Evolutionary conservation across 2,113 vertebrate genomes (phyloP), one percentile per base, ranked within the genome.

Genomic region (Bothrops jararaca): DNA sequence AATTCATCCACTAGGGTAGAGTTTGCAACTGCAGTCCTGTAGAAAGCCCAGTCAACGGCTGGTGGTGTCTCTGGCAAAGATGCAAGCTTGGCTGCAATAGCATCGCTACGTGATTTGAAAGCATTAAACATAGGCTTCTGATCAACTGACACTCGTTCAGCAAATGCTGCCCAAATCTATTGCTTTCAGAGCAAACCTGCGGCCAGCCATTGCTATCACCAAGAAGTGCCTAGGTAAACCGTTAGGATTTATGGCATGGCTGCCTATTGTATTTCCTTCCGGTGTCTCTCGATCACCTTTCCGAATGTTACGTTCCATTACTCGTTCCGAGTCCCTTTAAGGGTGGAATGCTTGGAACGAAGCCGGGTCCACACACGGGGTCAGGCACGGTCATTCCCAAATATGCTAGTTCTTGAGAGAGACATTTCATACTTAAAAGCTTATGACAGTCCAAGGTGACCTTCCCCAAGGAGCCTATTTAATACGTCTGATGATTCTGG

Each of bases 1-100:
- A 99, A 99, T 93, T 99, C 99, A 86, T 99, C 98, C 92, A 99
- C 99, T 98, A 99, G 97, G 23, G 98, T 98, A 0, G 98, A 89
- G 94, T 98, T 98, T n/a, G 97, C 98, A 93, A 99, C 93, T 0
- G 95, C 48, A 5, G 95, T 93, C 96, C 94, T 99, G 97, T 99
- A 99, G 94, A 96, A 95, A 86, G 94, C 98, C 99, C 99, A 99
- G 96, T 99, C 98, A 0, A 99, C 99, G 52, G 96, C 0, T 0
- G 97, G 97, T 22, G 99, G 98, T 18, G 98, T 97, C 96, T 98
- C 98, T 0, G 99, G 98, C 54, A 99, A 96, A 0, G 97, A 93
- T 0, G 97, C n/a, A 89, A 99, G 94, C 97, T 98, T 98, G 64
- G 98, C 96, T 3, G 97, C 94, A n/a, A 99, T 97, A 12, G 96